These are phyloP conservation scores for Dryocosmus kuriphilus DNA, from an alignment of 2,888 invertebrate genomes.

Conservation along the genomic window DNA sequence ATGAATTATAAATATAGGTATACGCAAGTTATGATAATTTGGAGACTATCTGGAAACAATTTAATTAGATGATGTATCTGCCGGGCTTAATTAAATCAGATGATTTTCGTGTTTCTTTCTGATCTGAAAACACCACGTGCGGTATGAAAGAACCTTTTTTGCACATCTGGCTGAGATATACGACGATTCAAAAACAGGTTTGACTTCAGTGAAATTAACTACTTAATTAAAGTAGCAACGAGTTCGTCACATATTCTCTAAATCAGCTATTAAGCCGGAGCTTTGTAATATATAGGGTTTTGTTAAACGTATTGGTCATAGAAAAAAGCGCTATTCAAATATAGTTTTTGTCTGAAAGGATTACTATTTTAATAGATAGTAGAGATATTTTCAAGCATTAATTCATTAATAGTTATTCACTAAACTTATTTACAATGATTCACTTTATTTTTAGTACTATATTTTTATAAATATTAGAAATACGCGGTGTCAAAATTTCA, in stretches of 20 bases:
- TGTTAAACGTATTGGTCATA: neutral
- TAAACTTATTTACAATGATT: too few relatives aligned
- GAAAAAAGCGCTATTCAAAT: neutral
- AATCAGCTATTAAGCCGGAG: neutral
- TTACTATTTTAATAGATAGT: neutral
- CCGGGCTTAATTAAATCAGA: conserved; percentile 19
- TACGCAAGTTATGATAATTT: neutral
- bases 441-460: neutral
- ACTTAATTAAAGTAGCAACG: conserved; percentile 30
- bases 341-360: neutral
- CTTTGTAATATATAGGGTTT: conserved; percentile 4
- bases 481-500: neutral
- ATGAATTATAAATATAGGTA: neutral
- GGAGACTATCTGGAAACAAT: conserved; percentile 3
- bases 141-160: conserved; percentile 3
- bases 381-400: neutral
- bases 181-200: conserved; percentile 21
- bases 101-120: conserved; percentile 4
- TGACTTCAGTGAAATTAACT: conserved; percentile 27
- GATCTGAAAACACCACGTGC: conserved; percentile 23
- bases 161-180: conserved; percentile 18
- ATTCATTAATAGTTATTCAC: neutral
- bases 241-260: conserved; percentile 24
- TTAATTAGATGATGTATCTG: conserved; percentile 5
- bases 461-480: neutral